phyloP scores from a whole-genome alignment of 2,113 vertebrate species.

The Beaufortia kweichowensis region DNA sequence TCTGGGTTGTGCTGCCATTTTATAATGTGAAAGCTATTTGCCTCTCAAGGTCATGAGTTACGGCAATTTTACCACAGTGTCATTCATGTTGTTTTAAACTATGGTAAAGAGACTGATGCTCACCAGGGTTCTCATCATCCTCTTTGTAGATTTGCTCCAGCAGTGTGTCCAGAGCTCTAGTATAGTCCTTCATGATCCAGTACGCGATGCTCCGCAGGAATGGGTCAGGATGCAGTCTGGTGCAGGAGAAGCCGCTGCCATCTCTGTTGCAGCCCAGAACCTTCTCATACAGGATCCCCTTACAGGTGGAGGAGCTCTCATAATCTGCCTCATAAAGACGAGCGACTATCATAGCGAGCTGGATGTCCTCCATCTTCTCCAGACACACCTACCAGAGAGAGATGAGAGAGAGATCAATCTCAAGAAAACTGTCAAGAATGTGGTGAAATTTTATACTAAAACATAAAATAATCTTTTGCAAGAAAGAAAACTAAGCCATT shows the following conservation, averaged over 20 bases:
- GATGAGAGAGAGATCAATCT: background rate
- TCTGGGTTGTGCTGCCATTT: too few relatives aligned
- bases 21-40: too few relatives aligned
- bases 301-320: slow-evolving; percentile 91
- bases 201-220: slow-evolving; percentile 95
- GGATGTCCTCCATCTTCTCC: slow-evolving; percentile 99
- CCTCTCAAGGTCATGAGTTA: too few relatives aligned
- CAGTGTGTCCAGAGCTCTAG: slow-evolving; percentile 88
- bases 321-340: slow-evolving; percentile 94
- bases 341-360: slow-evolving; percentile 94
- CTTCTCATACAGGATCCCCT: slow-evolving; percentile 90
- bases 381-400: slow-evolving; percentile 82
- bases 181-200: slow-evolving; percentile 97
- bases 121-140: slow-evolving; percentile 88
- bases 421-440: too few relatives aligned
- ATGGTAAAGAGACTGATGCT: slow-evolving; percentile 54
- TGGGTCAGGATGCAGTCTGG: slow-evolving; percentile 88
- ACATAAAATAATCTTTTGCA: too few relatives aligned
- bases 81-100: too few relatives aligned
- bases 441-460: too few relatives aligned
- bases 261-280: slow-evolving; percentile 88
- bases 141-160: slow-evolving; percentile 94
- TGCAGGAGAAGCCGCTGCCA: slow-evolving; percentile 83
- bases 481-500: background rate
- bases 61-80: too few relatives aligned